Conservation (phyloP, 2,888 invertebrate genomes). For the Volucella inanis region DNA sequence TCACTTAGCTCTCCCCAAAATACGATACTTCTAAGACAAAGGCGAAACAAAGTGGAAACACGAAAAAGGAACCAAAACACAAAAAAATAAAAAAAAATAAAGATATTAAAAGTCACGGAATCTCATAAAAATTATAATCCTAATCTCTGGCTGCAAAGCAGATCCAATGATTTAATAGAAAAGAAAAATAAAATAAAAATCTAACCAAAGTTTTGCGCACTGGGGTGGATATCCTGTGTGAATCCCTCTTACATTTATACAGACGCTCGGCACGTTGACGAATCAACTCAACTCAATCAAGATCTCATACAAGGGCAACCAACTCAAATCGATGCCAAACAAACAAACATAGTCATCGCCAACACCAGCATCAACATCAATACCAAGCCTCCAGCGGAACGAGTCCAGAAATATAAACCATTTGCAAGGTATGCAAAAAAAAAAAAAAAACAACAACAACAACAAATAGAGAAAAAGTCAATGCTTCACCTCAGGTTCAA, state of each 20-base stretch:
- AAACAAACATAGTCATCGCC: neutral
- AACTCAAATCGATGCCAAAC: neutral
- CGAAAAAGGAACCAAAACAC: neutral
- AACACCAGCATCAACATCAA: neutral
- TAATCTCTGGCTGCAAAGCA: conserved; percentile 37
- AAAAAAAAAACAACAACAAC: too few relatives aligned
- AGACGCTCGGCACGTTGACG: conserved; percentile 4
- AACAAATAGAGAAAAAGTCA: too few relatives aligned
- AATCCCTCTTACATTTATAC: conserved; percentile 20
- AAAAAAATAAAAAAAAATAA: conserved; percentile 8
- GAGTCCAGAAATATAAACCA: too few relatives aligned
- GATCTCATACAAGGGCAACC: neutral
- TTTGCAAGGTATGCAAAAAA: too few relatives aligned
- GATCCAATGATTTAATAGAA: conserved; percentile 30
- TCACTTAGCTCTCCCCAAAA: neutral
- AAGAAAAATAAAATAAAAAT: conserved; percentile 30
- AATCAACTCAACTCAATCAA: neutral
- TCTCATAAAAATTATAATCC: conserved; percentile 63
- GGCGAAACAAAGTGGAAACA: conserved; percentile 13
- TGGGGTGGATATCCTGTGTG: neutral
- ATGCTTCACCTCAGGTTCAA: too few relatives aligned
- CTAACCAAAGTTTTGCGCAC: too few relatives aligned
- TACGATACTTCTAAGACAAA: neutral
- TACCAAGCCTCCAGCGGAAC: too few relatives aligned
- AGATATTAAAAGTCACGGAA: conserved; percentile 56